A percentile compares a stretch with the other conserved stretches of the same genome.
Conservation (phyloP, 2,113 vertebrate species). For the Indicator indicator region DNA sequence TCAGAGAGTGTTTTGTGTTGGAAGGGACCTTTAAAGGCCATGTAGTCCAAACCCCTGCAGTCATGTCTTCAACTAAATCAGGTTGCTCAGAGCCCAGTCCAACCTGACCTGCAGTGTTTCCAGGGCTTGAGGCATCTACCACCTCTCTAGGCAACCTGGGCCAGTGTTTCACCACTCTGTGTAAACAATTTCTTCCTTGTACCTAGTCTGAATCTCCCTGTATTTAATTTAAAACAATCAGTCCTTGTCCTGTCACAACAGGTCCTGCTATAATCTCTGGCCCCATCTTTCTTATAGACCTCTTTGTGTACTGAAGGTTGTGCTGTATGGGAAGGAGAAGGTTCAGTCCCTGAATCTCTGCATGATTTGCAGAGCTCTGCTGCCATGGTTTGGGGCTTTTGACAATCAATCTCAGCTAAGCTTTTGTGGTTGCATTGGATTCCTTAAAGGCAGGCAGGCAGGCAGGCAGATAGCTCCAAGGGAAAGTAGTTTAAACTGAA, state of each 20-base stretch:
- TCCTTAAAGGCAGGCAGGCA: background rate
- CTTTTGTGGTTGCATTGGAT: background rate
- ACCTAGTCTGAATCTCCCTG: background rate
- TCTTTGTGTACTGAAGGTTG: background rate
- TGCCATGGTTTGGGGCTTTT: background rate
- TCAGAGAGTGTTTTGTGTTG: too few species aligned
- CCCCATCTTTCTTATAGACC: background rate
- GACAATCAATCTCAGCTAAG: background rate
- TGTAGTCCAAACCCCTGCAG: too few species aligned
- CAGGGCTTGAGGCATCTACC: background rate
- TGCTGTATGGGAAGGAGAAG: background rate
- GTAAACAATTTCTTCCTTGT: background rate
- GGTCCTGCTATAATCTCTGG: too few species aligned
- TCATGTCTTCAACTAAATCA: too few species aligned
- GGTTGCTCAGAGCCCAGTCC: too few species aligned
- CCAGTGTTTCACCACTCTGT: too few species aligned
- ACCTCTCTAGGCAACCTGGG: background rate
- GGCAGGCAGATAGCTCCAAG: background rate
- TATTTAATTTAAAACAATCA: too few species aligned
- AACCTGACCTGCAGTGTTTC: too few species aligned
- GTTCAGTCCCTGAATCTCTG: background rate
- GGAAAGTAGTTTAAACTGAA: background rate
- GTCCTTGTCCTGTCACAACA: too few species aligned
- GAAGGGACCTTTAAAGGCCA: too few species aligned
- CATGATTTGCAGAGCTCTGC: background rate